Base-by-base conservation (phyloP, 2,797 vertebrate species). In the Gymnoscopelus braueri region DNA sequence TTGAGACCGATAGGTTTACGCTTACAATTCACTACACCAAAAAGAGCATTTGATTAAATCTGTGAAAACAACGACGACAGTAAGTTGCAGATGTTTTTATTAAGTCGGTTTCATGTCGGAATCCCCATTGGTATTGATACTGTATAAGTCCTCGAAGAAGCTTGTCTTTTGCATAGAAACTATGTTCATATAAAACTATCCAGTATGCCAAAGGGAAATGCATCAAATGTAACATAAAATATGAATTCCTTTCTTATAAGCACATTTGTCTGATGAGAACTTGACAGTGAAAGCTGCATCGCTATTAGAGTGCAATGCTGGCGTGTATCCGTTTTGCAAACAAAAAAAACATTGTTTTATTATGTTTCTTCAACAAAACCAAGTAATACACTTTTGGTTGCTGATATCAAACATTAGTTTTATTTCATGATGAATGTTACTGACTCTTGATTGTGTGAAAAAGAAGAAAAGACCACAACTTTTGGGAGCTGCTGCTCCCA, bases 1-100 rank as follows among this genome's bases (percentile, higher is more conserved):
- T 86, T 57, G 47, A 83, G 83, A 74, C 50, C 12, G 50, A 3
- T 71, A 81, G 76, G 84, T 89, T 81, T 89, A 10, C 5, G 90
- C 82, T 79, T 77, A 73, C 69, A 67, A 82, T 86, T 80, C 68
- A 67, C 71, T 68, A 32, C 48, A 83, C 80, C 67, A 76, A 74
- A 83, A 50, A 63, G 35, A 19, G 64, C 81, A 73, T 80, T 81
- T 73, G 72, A 74, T 76, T 66, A 70, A 79, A 76, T 80, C 69
- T 80, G 73, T 79, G 74, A 85, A 82, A 79, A 85, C 82, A 84
- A 68, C 65, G 60, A 78, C 49, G 55, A 67, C 56, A 60, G 74
- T 74, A 77, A 76, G 39, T 62, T 67, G 73, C 72, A 77, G 63
- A 69, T 55, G 19, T 5, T 24, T 62, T 29, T 59, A n/a, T 19